Evolutionary conservation across 2,888 invertebrate species (phyloP).

Genomic region (Cataglyphis rosenhaueri): DNA sequence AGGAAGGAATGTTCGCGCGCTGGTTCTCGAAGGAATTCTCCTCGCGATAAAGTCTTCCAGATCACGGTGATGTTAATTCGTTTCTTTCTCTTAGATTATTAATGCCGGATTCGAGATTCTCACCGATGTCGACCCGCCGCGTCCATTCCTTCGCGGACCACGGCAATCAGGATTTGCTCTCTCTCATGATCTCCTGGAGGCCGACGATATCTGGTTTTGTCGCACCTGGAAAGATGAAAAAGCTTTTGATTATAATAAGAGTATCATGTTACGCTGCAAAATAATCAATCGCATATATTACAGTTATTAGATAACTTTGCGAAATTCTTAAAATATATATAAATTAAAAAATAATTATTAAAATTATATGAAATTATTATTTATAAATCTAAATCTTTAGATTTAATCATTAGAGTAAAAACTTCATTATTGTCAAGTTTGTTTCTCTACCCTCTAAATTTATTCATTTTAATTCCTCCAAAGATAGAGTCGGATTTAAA

Average conservation of each 20-base stretch:
- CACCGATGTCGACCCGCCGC: conserved; percentile 18
- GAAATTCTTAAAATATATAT: neutral
- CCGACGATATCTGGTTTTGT: neutral
- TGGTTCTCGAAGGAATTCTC: neutral
- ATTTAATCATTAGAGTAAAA: neutral
- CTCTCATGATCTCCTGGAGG: conserved; percentile 41
- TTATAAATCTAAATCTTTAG: neutral
- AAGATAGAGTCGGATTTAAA: neutral
- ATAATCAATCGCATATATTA: neutral
- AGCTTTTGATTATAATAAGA: conserved; percentile 12
- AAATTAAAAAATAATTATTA: neutral
- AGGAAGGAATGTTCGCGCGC: neutral
- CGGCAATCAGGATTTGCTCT: conserved; percentile 63
- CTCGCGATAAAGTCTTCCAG: neutral
- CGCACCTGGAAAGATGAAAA: conserved; percentile 45
- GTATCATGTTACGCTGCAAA: neutral
- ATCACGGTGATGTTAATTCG: neutral
- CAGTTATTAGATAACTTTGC: neutral
- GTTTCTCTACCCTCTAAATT: neutral
- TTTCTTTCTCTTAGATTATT: neutral
- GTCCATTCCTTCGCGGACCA: conserved; percentile 60
- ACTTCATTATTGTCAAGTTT: neutral
- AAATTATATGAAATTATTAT: no score
- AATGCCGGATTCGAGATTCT: neutral
- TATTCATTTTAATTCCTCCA: neutral